Evolutionary conservation across 2,888 invertebrate genomes (phyloP).

Genomic region (Drosophila stalkeri): DNA sequence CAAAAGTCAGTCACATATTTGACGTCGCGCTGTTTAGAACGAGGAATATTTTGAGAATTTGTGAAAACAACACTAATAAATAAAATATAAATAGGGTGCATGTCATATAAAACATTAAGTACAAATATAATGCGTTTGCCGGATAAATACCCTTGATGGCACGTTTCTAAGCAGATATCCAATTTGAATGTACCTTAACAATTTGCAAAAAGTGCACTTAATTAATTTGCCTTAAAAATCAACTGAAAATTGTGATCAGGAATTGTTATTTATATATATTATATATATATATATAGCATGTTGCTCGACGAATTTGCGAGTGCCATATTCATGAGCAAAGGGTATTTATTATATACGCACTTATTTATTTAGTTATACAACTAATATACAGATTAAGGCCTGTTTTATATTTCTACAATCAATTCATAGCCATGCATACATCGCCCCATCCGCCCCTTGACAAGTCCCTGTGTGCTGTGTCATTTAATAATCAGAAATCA

Average conservation of each 20-base stretch:
- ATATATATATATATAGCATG: too few species aligned
- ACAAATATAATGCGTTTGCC: background rate
- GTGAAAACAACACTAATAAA: background rate
- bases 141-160: background rate
- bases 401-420: background rate
- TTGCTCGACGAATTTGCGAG: background rate
- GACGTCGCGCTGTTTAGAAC: slow-evolving; percentile 61
- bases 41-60: slow-evolving; percentile 2
- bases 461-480: slow-evolving; percentile 22
- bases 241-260: too few species aligned
- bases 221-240: background rate
- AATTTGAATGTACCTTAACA: background rate
- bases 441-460: background rate
- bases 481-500: background rate
- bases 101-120: background rate
- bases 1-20: slow-evolving; percentile 59
- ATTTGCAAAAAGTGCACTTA: background rate
- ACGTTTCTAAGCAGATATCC: background rate
- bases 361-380: background rate
- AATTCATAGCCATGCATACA: background rate
- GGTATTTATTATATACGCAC: background rate
- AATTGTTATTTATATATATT: background rate
- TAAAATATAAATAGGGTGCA: background rate
- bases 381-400: background rate
- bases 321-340: background rate